Base-by-base conservation (phyloP, 2,888 invertebrate species). In the Agapostemon virescens region DNA sequence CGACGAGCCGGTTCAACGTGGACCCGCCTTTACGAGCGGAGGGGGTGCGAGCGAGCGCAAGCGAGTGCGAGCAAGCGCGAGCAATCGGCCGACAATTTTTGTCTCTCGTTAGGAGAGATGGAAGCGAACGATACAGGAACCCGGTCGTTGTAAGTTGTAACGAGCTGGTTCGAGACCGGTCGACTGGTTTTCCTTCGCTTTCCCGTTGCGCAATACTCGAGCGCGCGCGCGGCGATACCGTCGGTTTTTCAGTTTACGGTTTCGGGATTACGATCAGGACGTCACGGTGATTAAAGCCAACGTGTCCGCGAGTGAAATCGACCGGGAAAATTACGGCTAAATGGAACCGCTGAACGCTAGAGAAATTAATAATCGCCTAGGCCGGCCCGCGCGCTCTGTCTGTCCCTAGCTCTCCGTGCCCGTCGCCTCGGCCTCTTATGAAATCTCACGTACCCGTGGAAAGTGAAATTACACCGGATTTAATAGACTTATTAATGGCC, bases 321-420 rank as follows among this genome's bases (percentile, higher is more conserved):
- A 64, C 45, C 75, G 64, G 38, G 75, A 58, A 68, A 64, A 83
- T 68, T 76, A 74, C 77, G 66, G 66, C 42, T 38, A 68, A 74
- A 77, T 68, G 52, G 63, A 45, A 42, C 63, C 67, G 55, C 70
- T 49, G 67, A 67, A 70, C 81, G 74, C 58, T 74, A 55, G 38
- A 52, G 69, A 61, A 70, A 70, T 58, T 77, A 52, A 70, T 64
- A 63, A 75, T 23, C 49, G 42, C 30, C 33, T n/a, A n/a, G n/a
- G n/a, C 40, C 45, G 20, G 64, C 38, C 15, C 33, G 26, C 33
- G 58, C 61, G 49, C n/a, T n/a, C 49, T 11, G 20, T 61, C 52
- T 55, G 55, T 7, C 55, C 26, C 55, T 55, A 7, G 15, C 52
- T 23, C 26, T 55, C 55, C 17, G 17, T 49, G n/a, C n/a, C 9